These are phyloP conservation scores for Paguma larvata DNA, from an alignment of 2,797 vertebrate genomes.

Conservation along the genomic window DNA sequence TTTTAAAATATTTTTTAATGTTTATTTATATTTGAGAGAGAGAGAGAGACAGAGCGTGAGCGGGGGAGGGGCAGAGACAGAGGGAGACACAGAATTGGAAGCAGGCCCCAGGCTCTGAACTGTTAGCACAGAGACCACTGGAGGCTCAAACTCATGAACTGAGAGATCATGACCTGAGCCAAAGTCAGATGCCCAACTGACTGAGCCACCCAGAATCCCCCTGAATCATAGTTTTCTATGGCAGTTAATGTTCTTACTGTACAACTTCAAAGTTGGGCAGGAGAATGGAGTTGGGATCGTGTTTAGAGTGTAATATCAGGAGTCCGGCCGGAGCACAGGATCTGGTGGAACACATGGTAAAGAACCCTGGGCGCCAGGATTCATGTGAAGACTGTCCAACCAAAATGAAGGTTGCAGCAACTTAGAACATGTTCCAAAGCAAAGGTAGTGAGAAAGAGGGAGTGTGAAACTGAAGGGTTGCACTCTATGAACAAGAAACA, in stretches of 20 bases:
- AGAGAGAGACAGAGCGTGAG: no score
- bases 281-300: no score
- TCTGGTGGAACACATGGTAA: not conserved
- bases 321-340: not conserved
- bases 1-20: no score
- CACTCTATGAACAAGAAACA: not conserved
- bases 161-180: no score
- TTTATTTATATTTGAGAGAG: no score
- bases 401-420: not conserved
- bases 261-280: not conserved
- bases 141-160: no score
- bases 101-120: no score
- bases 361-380: not conserved
- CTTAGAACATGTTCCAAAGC: not conserved
- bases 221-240: not conserved
- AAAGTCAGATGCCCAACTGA: no score
- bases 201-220: not conserved
- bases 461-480: accelerated
- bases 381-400: not conserved
- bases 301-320: not conserved
- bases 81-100: no score
- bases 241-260: not conserved
- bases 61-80: no score
- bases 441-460: not conserved
- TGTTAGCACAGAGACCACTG: no score